These are phyloP conservation scores for Drosophila pseudoananassae DNA, from an alignment of 1,140 invertebrate genomes.

Conservation along the genomic window DNA sequence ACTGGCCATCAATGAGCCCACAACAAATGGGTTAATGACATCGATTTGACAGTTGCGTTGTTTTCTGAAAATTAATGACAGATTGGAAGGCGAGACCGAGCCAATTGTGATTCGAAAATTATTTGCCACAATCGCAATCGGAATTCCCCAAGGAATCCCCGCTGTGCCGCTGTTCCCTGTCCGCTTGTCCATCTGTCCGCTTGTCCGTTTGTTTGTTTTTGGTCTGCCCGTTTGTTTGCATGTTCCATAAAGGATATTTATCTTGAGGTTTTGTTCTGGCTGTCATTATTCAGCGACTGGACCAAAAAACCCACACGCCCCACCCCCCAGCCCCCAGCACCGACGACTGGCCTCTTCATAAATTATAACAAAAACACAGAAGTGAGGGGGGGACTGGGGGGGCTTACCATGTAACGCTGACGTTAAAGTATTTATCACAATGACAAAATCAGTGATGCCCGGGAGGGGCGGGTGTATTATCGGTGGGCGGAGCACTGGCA, in stretches of 20 bases:
- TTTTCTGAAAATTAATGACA: conserved; percentile 11
- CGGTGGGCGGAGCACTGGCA: not conserved
- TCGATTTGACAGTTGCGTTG: conserved; percentile 13
- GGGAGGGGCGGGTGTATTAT: not conserved
- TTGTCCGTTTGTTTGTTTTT: conserved; percentile 11
- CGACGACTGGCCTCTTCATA: conserved; percentile 38
- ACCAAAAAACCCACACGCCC: conserved; percentile 33
- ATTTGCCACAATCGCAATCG: conserved; percentile 16
- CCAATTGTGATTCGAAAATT: conserved; percentile 29
- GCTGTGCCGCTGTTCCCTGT: not conserved
- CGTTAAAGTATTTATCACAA: conserved; percentile 74
- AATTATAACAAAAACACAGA: conserved; percentile 33
- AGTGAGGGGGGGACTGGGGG: not conserved
- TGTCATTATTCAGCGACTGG: conserved; percentile 75
- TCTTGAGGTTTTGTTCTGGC: conserved; percentile 34
- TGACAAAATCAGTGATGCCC: conserved; percentile 62
- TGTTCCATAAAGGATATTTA: conserved; percentile 61
- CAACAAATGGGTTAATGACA: conserved; percentile 28
- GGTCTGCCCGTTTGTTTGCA: conserved; percentile 24
- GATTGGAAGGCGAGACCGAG: not conserved
- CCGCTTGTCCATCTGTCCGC: not conserved
- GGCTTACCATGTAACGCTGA: conserved; percentile 56
- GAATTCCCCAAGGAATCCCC: conserved; percentile 23
- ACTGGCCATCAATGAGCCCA: conserved; percentile 8
- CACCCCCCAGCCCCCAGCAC: no score